Percentiles rank a stretch among this genome's conserved stretches.
Evolutionary conservation across 2,113 vertebrate genomes (phyloP).

Genomic region (Thamnaconus septentrionalis): DNA sequence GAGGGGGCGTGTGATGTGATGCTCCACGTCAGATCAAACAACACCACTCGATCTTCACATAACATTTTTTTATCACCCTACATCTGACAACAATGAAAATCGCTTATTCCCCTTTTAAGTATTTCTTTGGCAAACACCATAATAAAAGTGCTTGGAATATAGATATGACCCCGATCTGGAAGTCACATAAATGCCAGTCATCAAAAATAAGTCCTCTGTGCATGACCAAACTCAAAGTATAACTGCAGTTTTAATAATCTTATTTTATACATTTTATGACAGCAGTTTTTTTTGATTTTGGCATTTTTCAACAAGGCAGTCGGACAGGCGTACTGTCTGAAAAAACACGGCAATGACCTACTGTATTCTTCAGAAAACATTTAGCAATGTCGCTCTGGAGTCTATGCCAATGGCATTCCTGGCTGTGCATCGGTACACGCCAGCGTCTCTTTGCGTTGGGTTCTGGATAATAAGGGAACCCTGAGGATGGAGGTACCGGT

Average conservation of each 20-base stretch:
- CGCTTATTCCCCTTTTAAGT: no score
- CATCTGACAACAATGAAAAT: no score
- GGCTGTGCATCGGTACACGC: slow-evolving; percentile 89
- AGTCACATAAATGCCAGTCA: neutral
- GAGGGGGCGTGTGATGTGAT: no score
- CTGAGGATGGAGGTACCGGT: slow-evolving; percentile 88
- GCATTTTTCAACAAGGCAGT: slow-evolving; percentile 63
- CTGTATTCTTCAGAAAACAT: slow-evolving; percentile 79
- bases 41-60: no score
- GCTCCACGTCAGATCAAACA: no score
- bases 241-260: slow-evolving; percentile 5
- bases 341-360: neutral
- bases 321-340: slow-evolving; percentile 50
- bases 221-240: slow-evolving; percentile 1
- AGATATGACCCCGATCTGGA: neutral
- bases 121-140: no score
- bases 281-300: slow-evolving; percentile 32
- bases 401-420: slow-evolving; percentile 85
- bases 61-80: no score
- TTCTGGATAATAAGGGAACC: slow-evolving; percentile 88
- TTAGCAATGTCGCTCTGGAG: slow-evolving; percentile 84
- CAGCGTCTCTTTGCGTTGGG: slow-evolving; percentile 77
- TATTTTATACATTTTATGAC: slow-evolving; percentile 31
- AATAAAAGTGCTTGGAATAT: neutral
- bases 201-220: neutral